A percentile compares a stretch with the other conserved stretches of the same genome.
Conservation (phyloP, 1,140 invertebrate genomes). For the Penaeus chinensis region DNA sequence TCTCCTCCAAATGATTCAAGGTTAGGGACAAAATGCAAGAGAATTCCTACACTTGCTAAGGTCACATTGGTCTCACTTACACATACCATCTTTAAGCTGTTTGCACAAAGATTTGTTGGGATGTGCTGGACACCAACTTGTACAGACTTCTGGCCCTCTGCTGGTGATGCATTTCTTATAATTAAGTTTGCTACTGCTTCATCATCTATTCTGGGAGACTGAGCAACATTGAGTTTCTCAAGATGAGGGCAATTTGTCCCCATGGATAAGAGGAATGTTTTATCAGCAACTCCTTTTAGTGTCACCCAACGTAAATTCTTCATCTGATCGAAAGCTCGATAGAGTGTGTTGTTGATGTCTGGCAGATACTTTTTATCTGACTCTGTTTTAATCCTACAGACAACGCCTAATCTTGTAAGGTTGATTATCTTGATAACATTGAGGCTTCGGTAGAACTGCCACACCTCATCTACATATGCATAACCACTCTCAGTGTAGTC, state of each 20-base stretch:
- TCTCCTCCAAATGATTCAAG: slow-evolving; percentile 40
- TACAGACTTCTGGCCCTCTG: neutral
- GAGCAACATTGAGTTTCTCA: slow-evolving; percentile 14
- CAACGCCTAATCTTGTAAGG: slow-evolving; percentile 25
- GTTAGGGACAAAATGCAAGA: slow-evolving; percentile 25
- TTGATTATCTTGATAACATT: slow-evolving; percentile 14
- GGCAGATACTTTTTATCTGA: slow-evolving; percentile 18
- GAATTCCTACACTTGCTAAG: neutral
- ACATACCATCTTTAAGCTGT: slow-evolving; percentile 25
- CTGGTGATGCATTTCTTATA: neutral
- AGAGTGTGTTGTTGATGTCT: slow-evolving; percentile 40
- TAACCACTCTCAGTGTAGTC: slow-evolving; percentile 13
- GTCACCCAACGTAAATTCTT: slow-evolving; percentile 44
- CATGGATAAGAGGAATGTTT: slow-evolving; percentile 11
- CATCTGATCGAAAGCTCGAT: slow-evolving; percentile 35
- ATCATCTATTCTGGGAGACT: slow-evolving; percentile 21
- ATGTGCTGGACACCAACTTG: neutral
- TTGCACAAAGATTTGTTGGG: neutral
- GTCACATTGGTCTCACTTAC: slow-evolving; percentile 18
- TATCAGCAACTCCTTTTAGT: slow-evolving; percentile 35
- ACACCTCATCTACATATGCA: slow-evolving; percentile 37
- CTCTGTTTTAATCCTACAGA: slow-evolving; percentile 7
- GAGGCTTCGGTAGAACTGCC: slow-evolving; percentile 39
- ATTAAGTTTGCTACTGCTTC: slow-evolving; percentile 26
- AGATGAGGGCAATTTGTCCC: slow-evolving; percentile 35